A percentile compares a stretch with the other conserved stretches of the same genome.
phyloP scores from a whole-genome alignment of 2,113 vertebrate species.

The Pan paniscus region DNA sequence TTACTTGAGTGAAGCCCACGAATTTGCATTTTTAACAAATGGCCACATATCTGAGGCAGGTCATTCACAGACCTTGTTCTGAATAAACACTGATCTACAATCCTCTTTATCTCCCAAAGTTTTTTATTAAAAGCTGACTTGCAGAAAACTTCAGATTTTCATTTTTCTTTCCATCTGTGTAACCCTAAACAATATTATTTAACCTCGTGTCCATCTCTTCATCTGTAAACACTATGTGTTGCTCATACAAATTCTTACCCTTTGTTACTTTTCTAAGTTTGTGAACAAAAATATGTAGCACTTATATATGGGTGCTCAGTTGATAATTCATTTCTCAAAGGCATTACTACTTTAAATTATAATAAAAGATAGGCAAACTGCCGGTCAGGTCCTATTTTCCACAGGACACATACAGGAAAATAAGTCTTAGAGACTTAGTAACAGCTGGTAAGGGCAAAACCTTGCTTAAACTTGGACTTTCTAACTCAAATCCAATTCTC shows the following conservation, averaged over 20 bases:
- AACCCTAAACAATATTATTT: background rate
- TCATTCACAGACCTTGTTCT: background rate
- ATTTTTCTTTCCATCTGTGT: background rate
- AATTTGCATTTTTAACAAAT: background rate
- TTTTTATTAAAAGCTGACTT: background rate
- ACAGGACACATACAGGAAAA: background rate
- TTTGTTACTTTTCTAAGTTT: background rate
- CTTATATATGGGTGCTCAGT: background rate
- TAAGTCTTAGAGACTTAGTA: background rate
- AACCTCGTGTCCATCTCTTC: background rate
- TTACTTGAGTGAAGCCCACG: background rate
- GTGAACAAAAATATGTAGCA: background rate
- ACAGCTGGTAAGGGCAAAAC: constrained; percentile 13
- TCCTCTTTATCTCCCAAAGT: background rate
- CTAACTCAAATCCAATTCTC: constrained; percentile 8
- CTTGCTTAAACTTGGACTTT: background rate
- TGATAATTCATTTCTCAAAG: background rate
- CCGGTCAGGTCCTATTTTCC: background rate
- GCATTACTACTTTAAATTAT: background rate
- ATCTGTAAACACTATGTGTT: background rate
- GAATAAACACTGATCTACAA: background rate
- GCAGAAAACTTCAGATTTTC: background rate
- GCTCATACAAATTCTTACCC: background rate
- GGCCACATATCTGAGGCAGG: background rate
- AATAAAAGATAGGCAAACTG: background rate